Evolutionary conservation across 2,113 vertebrate species (phyloP).

Genomic region (Tiliqua scincoides): DNA sequence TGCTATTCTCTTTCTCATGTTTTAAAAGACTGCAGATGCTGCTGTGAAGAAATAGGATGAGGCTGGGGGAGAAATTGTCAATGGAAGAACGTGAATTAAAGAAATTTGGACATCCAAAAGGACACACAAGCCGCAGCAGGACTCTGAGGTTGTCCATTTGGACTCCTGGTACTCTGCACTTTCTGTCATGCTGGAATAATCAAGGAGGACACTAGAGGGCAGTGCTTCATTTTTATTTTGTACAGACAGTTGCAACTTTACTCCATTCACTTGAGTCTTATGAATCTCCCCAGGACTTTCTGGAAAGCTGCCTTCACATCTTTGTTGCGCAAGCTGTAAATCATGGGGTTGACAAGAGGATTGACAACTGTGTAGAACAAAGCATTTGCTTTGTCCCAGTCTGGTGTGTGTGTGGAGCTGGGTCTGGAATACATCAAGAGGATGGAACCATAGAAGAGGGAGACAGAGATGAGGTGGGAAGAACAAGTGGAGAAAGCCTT

Average conservation of each 20-base stretch:
- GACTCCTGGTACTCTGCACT: not conserved
- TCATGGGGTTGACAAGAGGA: conserved; percentile 49
- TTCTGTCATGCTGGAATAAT: not conserved
- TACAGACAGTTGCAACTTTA: not conserved
- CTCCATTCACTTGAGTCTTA: not conserved
- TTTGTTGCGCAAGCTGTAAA: conserved; percentile 59
- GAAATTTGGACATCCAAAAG: not conserved
- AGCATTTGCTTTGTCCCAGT: conserved; percentile 56
- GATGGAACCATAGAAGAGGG: conserved; percentile 49
- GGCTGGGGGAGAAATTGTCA: not conserved
- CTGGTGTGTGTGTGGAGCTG: conserved; percentile 44
- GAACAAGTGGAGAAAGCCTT: conserved; percentile 65
- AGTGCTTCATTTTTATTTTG: not conserved
- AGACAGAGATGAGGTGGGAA: conserved; percentile 33
- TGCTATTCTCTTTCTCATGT: not conserved
- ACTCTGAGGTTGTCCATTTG: not conserved
- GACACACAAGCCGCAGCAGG: not conserved
- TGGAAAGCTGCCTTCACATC: conserved; percentile 47
- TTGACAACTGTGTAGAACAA: conserved; percentile 65
- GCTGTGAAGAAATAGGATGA: not conserved
- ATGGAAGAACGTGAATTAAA: not conserved
- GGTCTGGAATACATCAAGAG: conserved; percentile 55
- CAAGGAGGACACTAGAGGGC: not conserved
- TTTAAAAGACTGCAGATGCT: not conserved
- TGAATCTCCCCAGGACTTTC: not conserved